Evolutionary conservation across 2,113 vertebrate genomes (phyloP).

Genomic region (Orthonyx spaldingii): DNA sequence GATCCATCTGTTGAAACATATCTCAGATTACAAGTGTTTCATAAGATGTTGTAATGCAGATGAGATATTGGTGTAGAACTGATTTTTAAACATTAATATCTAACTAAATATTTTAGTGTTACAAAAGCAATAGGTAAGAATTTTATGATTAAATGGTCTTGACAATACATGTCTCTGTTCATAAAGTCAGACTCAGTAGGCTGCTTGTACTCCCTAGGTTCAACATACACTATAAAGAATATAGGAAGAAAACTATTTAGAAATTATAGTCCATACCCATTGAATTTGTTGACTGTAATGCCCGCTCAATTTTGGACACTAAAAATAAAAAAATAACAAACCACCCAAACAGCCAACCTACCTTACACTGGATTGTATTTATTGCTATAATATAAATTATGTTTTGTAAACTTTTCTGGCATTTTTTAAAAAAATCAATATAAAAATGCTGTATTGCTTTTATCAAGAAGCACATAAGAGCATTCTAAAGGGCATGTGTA

Average conservation of each 20-base stretch:
- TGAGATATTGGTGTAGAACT: neutral
- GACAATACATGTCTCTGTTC: neutral
- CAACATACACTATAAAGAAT: neutral
- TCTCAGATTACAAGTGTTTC: neutral
- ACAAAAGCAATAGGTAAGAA: neutral
- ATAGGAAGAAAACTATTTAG: neutral
- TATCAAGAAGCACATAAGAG: neutral
- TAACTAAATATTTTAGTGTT: neutral
- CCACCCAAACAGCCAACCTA: neutral
- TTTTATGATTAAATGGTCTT: neutral
- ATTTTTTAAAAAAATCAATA: neutral
- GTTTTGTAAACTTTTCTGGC: neutral
- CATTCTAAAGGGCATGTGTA: neutral
- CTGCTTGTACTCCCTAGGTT: neutral
- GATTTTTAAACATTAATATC: neutral
- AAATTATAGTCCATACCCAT: neutral
- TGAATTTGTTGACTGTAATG: neutral
- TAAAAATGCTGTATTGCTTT: neutral
- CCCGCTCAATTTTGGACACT: neutral
- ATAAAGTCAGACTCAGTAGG: neutral
- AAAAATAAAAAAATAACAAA: neutral
- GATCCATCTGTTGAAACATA: neutral
- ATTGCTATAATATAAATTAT: neutral
- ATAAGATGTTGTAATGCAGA: neutral
- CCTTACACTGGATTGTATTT: neutral